These are phyloP conservation scores for Hormaphis cornu DNA, from an alignment of 1,140 invertebrate species.

Conservation along the genomic window DNA sequence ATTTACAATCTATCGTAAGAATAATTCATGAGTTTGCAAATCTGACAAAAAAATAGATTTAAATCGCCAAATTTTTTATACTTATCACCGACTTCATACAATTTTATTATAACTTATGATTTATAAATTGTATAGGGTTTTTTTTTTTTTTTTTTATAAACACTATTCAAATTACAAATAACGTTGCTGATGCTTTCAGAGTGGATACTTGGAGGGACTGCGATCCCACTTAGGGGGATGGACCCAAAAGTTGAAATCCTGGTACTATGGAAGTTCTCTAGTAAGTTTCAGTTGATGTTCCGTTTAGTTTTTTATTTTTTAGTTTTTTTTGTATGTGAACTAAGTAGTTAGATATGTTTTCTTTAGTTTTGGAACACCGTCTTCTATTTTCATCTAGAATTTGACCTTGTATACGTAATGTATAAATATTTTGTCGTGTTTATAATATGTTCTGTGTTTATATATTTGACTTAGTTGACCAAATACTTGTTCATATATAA, in stretches of 20 bases:
- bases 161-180: constrained; percentile 9
- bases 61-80: neutral
- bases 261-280: constrained; percentile 87
- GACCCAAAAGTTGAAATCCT: constrained; percentile 87
- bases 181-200: constrained; percentile 47
- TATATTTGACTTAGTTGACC: constrained; percentile 18
- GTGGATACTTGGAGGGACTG: constrained; percentile 83
- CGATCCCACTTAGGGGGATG: constrained; percentile 81
- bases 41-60: neutral
- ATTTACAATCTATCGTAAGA: neutral
- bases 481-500: constrained; percentile 5
- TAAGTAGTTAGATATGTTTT: constrained; percentile 30
- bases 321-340: constrained; percentile 30
- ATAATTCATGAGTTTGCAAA: neutral
- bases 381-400: constrained; percentile 17
- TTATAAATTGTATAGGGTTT: no score
- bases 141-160: no score
- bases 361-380: constrained; percentile 17
- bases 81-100: neutral
- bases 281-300: constrained; percentile 56
- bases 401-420: constrained; percentile 14
- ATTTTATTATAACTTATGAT: constrained; percentile 12
- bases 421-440: constrained; percentile 21
- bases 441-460: constrained; percentile 15
- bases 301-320: no score